Evolutionary conservation across 2,113 vertebrate species (phyloP).

Genomic region (Atractosteus spatula): DNA sequence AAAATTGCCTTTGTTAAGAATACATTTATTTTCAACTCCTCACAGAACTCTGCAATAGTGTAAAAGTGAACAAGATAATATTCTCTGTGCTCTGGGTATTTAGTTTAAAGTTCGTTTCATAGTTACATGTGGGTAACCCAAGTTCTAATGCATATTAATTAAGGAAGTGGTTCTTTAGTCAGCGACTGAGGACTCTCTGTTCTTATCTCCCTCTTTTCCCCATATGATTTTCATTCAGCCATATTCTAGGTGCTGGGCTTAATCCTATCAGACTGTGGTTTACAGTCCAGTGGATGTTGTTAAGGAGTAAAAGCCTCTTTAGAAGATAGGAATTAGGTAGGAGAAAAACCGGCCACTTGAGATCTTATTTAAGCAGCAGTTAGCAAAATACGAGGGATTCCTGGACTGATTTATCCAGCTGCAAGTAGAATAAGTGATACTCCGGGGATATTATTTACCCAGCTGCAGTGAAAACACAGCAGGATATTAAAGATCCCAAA

Average conservation of each 20-base stretch:
- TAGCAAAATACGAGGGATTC: not conserved
- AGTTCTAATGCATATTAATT: not conserved
- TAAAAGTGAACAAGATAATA: too few species aligned
- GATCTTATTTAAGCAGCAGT: not conserved
- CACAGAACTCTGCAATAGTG: too few species aligned
- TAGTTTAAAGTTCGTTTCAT: too few species aligned
- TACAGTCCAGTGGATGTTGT: not conserved
- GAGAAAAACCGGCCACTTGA: not conserved
- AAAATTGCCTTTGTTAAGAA: too few species aligned
- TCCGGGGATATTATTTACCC: slow-evolving; percentile 1
- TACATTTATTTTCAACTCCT: too few species aligned
- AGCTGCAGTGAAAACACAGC: not conserved
- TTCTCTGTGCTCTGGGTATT: too few species aligned
- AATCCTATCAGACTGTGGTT: not conserved
- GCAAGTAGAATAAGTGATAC: not conserved
- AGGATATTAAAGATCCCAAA: not conserved
- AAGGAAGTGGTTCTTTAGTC: not conserved
- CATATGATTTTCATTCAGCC: slow-evolving; percentile 9
- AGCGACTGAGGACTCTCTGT: not conserved
- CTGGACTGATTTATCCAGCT: not conserved
- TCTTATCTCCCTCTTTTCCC: not conserved
- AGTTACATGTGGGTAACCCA: too few species aligned
- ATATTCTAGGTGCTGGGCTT: slow-evolving; percentile 9
- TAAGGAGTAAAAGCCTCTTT: not conserved
- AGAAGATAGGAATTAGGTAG: not conserved